phyloP scores from a whole-genome alignment of 1,140 invertebrate genomes.

The Heliconius congener region DNA sequence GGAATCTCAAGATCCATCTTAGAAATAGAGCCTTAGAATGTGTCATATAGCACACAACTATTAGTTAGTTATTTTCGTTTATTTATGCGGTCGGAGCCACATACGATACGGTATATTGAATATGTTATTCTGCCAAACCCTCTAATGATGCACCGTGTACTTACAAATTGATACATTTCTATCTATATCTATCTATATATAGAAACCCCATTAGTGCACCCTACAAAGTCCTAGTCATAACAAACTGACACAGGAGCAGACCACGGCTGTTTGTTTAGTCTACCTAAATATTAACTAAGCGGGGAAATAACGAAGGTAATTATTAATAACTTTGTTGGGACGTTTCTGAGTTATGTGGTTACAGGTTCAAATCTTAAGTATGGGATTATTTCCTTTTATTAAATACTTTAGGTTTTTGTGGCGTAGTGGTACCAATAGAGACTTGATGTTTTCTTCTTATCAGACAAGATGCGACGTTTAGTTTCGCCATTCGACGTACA shows the following conservation, averaged over 20 bases:
- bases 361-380: no score
- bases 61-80: neutral
- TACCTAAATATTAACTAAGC: constrained; percentile 11
- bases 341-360: no score
- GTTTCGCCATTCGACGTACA: no score
- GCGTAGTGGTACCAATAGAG: no score
- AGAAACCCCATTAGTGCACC: constrained; percentile 11
- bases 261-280: neutral
- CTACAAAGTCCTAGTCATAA: constrained; percentile 3
- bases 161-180: neutral
- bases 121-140: neutral
- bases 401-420: no score
- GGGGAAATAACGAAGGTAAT: neutral
- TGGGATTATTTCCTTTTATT: no score
- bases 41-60: no score
- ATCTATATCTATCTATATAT: neutral
- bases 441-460: no score
- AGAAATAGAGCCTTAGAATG: no score
- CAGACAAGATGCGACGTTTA: no score
- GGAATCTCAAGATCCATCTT: no score
- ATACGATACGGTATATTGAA: neutral
- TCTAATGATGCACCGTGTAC: neutral
- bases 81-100: neutral
- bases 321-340: neutral
- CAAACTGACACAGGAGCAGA: neutral